These are phyloP conservation scores for Synanceia verrucosa DNA, from an alignment of 2,797 vertebrate genomes.

Conservation along the genomic window DNA sequence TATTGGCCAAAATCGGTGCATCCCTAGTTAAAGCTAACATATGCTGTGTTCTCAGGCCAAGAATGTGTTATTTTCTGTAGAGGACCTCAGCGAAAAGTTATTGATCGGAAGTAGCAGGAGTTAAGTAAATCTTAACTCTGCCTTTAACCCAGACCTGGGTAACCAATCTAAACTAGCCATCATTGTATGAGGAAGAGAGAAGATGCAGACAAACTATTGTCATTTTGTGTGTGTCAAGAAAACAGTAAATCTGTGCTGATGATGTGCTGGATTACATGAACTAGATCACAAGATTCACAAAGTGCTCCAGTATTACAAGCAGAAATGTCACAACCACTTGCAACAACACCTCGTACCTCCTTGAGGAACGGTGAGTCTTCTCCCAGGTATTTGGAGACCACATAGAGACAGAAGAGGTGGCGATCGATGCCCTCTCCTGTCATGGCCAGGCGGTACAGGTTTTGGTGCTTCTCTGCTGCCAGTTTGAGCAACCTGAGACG, in stretches of 20 bases:
- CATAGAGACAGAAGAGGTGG: slow-evolving; percentile 97
- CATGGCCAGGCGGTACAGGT: slow-evolving; percentile 92
- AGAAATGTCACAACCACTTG: not conserved
- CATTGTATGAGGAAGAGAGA: not conserved
- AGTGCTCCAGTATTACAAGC: not conserved
- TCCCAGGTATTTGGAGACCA: slow-evolving; percentile 96
- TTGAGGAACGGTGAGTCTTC: slow-evolving; percentile 96
- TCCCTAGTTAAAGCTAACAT: not conserved
- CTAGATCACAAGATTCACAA: not conserved
- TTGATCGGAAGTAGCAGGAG: not conserved
- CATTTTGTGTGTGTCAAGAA: not conserved
- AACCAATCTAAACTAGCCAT: not conserved
- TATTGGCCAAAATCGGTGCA: too few species aligned
- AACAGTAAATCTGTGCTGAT: not conserved
- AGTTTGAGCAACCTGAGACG: slow-evolving; percentile 81
- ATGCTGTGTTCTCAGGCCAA: not conserved
- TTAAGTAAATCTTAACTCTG: too few species aligned
- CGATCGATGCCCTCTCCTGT: slow-evolving; percentile 94
- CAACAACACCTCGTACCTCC: slow-evolving; percentile 80
- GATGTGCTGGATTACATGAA: not conserved
- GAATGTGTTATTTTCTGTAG: not conserved
- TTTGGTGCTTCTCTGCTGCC: slow-evolving; percentile 91
- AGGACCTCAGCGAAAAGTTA: not conserved
- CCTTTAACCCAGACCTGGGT: not conserved
- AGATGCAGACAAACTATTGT: not conserved